phyloP scores from a whole-genome alignment of 2,888 invertebrate genomes.

The Patella depressa region DNA sequence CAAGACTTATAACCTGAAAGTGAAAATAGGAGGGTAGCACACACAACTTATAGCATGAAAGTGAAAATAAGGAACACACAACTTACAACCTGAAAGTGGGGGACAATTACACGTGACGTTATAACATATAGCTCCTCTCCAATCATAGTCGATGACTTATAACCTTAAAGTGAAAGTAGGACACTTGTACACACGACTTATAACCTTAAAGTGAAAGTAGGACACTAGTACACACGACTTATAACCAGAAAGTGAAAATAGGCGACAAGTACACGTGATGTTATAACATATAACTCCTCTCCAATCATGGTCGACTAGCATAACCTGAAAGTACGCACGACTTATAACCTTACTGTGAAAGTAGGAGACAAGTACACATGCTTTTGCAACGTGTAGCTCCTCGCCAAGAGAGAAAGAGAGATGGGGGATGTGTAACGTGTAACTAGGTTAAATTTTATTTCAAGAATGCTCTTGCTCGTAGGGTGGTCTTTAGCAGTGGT shows the following conservation, averaged over 20 bases:
- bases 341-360: too few species aligned
- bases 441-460: too few species aligned
- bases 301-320: constrained; percentile 80
- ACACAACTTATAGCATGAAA: background rate
- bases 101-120: background rate
- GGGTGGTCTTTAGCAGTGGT: too few species aligned
- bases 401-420: constrained; percentile 73
- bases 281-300: constrained; percentile 78
- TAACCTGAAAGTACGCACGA: too few species aligned
- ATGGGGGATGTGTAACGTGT: too few species aligned
- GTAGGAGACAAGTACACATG: background rate
- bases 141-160: constrained; percentile 77
- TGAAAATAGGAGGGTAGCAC: background rate
- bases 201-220: constrained; percentile 51
- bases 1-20: constrained; percentile 64
- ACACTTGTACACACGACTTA: constrained; percentile 66
- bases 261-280: background rate
- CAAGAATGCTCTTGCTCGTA: too few species aligned
- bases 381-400: constrained; percentile 76
- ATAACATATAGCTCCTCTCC: constrained; percentile 80
- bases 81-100: background rate
- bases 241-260: background rate
- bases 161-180: constrained; percentile 46
- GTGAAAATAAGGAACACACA: background rate
- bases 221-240: too few species aligned